phyloP scores from a whole-genome alignment of 1,140 invertebrate genomes.

The Cherax destructor region DNA sequence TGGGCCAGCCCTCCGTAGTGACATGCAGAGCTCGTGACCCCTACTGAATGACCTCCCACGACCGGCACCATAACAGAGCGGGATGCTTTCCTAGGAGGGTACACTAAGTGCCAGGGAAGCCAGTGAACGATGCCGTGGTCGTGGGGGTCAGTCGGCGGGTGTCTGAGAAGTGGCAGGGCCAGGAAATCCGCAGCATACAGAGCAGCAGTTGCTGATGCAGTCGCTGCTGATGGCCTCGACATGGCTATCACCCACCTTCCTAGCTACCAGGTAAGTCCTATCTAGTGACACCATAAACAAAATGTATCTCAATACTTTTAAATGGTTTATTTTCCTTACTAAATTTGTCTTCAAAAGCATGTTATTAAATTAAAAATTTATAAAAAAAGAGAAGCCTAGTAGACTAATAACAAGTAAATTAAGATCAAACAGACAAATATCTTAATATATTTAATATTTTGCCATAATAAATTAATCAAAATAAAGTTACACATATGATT shows the following conservation, averaged over 20 bases:
- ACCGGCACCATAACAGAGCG: background rate
- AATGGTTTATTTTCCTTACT: too few relatives aligned
- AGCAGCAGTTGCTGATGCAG: conserved; percentile 69
- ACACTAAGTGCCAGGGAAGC: conserved; percentile 21
- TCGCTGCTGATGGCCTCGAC: conserved; percentile 62
- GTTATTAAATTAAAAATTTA: too few relatives aligned
- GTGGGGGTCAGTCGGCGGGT: conserved; percentile 64
- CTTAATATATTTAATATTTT: too few relatives aligned
- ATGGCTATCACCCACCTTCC: conserved; percentile 49
- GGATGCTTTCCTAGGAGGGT: background rate
- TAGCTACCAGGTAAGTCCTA: conserved; percentile 45
- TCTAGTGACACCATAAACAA: too few relatives aligned
- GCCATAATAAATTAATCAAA: too few relatives aligned
- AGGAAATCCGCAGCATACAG: conserved; percentile 69
- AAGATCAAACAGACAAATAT: too few relatives aligned
- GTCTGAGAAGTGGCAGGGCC: conserved; percentile 59
- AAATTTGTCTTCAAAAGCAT: too few relatives aligned
- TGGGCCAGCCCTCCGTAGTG: background rate
- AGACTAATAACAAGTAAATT: too few relatives aligned
- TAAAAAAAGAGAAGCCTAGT: too few relatives aligned
- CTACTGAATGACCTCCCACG: background rate
- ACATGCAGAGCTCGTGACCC: conserved; percentile 20
- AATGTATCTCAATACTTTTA: too few relatives aligned
- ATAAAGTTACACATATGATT: too few relatives aligned
- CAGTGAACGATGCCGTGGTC: conserved; percentile 58